Conservation (phyloP, 37 sponge, comb jelly and placozoan genomes). For the Haliclona indistincta region DNA sequence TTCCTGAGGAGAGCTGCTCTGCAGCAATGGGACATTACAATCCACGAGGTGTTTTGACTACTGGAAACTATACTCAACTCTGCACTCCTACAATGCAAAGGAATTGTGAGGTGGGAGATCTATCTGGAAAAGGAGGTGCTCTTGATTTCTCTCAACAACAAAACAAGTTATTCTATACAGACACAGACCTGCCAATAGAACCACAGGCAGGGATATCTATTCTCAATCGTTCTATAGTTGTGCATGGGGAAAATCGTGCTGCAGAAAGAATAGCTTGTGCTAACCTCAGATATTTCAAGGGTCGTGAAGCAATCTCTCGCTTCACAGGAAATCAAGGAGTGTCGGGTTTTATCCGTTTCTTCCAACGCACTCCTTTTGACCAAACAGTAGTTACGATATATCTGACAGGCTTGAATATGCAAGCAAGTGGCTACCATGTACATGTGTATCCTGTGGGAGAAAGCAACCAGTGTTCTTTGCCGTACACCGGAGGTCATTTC, state of each 20-base stretch:
- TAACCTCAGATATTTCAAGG: slow-evolving; percentile 17
- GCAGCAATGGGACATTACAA: slow-evolving; percentile 42
- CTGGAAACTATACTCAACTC: not conserved
- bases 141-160: slow-evolving; percentile 4
- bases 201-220: slow-evolving; percentile 9
- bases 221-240: slow-evolving; percentile 50
- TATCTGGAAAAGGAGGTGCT: slow-evolving; percentile 50
- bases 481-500: slow-evolving; percentile 48
- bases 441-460: slow-evolving; percentile 47
- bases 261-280: slow-evolving; percentile 50
- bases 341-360: slow-evolving; percentile 43
- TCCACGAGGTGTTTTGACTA: slow-evolving; percentile 10
- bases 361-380: slow-evolving; percentile 59
- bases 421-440: slow-evolving; percentile 56
- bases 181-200: slow-evolving; percentile 42
- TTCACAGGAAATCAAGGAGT: slow-evolving; percentile 33
- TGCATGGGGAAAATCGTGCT: slow-evolving; percentile 46
- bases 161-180: slow-evolving; percentile 41
- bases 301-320: slow-evolving; percentile 33
- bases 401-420: slow-evolving; percentile 42
- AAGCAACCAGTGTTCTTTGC: not conserved
- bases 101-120: slow-evolving; percentile 71
- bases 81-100: slow-evolving; percentile 29
- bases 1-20: slow-evolving; percentile 11
- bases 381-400: slow-evolving; percentile 43